Evolutionary conservation across 2,888 invertebrate genomes (phyloP).

Genomic region (Nephrotoma appendiculata): DNA sequence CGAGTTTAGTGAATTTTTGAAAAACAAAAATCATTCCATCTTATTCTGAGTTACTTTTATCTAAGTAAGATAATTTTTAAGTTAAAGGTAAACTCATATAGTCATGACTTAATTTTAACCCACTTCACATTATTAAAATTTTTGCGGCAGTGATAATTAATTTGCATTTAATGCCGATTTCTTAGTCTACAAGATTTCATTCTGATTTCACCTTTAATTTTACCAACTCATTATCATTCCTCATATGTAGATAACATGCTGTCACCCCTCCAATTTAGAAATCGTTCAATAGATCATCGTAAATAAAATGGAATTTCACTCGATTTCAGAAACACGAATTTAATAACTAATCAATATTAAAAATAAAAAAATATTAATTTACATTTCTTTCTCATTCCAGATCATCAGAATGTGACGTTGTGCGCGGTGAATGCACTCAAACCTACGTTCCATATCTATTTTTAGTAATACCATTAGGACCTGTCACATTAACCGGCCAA

Average conservation of each 20-base stretch:
- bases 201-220: not conserved
- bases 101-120: no score
- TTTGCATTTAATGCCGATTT: not conserved
- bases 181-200: not conserved
- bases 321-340: not conserved
- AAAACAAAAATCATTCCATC: no score
- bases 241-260: not conserved
- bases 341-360: not conserved
- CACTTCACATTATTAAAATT: no score
- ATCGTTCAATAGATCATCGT: not conserved
- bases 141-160: not conserved
- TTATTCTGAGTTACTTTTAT: no score
- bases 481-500: constrained; percentile 80
- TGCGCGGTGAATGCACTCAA: constrained; percentile 81
- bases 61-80: no score
- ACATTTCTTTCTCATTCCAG: constrained; percentile 34
- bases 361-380: not conserved
- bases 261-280: not conserved
- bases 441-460: constrained; percentile 79
- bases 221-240: not conserved
- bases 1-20: no score
- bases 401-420: constrained; percentile 75
- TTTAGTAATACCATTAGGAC: constrained; percentile 77
- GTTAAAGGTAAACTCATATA: no score
- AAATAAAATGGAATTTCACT: not conserved